These are phyloP conservation scores for Eulacestoma nigropectus DNA, from an alignment of 2,113 vertebrate genomes.

Conservation along the genomic window DNA sequence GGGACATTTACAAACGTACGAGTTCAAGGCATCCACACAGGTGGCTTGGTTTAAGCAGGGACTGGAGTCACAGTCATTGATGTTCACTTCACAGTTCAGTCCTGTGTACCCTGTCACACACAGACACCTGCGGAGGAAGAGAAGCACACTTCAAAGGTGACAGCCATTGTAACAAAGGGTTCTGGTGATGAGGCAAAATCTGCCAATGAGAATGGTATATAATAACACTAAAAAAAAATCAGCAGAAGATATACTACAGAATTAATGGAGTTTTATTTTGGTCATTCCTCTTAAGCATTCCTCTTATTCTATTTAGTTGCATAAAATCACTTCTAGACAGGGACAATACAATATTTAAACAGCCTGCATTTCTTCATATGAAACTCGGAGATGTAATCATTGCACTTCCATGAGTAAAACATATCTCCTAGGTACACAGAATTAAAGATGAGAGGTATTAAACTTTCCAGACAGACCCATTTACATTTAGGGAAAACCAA, in stretches of 20 bases:
- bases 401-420: not conserved
- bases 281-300: not conserved
- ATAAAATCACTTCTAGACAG: not conserved
- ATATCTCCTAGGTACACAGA: not conserved
- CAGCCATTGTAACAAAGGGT: not conserved
- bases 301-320: not conserved
- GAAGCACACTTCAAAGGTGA: not conserved
- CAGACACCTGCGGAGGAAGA: conserved; percentile 76
- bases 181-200: not conserved
- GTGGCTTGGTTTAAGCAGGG: conserved; percentile 91
- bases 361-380: not conserved
- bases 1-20: conserved; percentile 88
- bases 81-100: conserved; percentile 82
- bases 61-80: conserved; percentile 89
- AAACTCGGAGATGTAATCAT: not conserved
- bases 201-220: not conserved
- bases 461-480: not conserved
- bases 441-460: not conserved
- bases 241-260: not conserved
- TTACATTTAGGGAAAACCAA: not conserved
- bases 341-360: not conserved
- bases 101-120: conserved; percentile 87
- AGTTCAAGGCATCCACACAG: conserved; percentile 86
- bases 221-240: not conserved
- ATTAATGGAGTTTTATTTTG: not conserved